Evolutionary conservation across 2,888 invertebrate genomes (phyloP).

Genomic region (Dione juno): DNA sequence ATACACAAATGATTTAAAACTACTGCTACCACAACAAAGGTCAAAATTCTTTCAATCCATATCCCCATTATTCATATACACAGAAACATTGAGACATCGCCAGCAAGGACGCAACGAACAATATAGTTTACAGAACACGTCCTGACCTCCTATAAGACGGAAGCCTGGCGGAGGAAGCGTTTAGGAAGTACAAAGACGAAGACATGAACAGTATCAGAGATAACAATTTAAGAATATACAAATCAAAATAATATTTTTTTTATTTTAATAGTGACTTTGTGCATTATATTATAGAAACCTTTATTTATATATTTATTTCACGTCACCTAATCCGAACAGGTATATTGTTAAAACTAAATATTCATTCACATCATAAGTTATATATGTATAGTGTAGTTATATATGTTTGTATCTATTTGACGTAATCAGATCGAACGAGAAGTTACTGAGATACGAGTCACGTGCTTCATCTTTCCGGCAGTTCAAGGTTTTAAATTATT

Average conservation of each 20-base stretch:
- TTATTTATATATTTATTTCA: too few relatives aligned
- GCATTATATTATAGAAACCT: neutral
- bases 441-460: slow-evolving; percentile 1
- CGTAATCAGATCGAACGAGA: slow-evolving; percentile 10
- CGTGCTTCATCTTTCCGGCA: slow-evolving; percentile 24
- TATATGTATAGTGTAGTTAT: neutral
- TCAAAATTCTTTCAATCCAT: too few relatives aligned
- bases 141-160: slow-evolving; percentile 24
- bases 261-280: neutral
- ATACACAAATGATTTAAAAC: neutral
- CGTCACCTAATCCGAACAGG: too few relatives aligned
- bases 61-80: neutral
- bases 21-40: too few relatives aligned
- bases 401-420: neutral
- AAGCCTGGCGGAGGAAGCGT: slow-evolving; percentile 24
- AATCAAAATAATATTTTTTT: neutral
- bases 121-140: slow-evolving; percentile 26
- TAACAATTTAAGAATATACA: neutral
- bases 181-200: slow-evolving; percentile 22
- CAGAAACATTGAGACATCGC: slow-evolving; percentile 11
- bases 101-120: slow-evolving; percentile 11
- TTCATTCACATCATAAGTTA: too few relatives aligned
- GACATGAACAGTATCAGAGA: neutral
- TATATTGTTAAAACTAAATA: too few relatives aligned
- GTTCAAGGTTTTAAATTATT: slow-evolving; percentile 29